Conservation (phyloP, 2,888 invertebrate genomes). For the Gonocerus acuteangulatus region DNA sequence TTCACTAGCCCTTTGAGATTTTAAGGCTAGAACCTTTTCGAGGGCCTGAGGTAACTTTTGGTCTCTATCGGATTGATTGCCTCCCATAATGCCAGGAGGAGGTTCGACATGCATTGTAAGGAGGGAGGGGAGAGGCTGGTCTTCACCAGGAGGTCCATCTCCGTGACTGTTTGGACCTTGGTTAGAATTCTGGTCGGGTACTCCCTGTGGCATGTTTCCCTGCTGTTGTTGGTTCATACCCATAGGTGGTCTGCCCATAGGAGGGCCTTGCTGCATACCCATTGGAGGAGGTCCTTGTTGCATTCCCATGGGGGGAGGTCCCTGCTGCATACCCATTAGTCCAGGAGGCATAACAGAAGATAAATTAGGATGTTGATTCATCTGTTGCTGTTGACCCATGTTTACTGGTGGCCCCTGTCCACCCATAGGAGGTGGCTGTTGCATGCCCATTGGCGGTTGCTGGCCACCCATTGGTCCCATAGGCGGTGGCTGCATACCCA, state of each 20-base stretch:
- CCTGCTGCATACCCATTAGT: conserved; percentile 37
- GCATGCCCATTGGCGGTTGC: conserved; percentile 31
- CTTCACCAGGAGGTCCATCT: conserved; percentile 32
- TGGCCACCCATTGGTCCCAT: conserved; percentile 35
- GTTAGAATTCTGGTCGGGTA: conserved; percentile 6
- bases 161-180: conserved; percentile 7
- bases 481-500: conserved; percentile 35
- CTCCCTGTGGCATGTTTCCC: conserved; percentile 14
- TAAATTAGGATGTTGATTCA: conserved; percentile 31
- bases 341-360: conserved; percentile 34
- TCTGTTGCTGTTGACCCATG: conserved; percentile 30
- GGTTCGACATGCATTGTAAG: conserved; percentile 30
- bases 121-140: conserved; percentile 27
- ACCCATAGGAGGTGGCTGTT: conserved; percentile 26
- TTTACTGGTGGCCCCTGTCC: conserved; percentile 13
- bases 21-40: conserved; percentile 82
- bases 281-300: conserved; percentile 34
- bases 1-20: conserved; percentile 77
- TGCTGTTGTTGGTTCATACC: conserved; percentile 20
- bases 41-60: conserved; percentile 66
- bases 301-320: conserved; percentile 36
- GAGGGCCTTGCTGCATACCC: conserved; percentile 31
- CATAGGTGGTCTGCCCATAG: conserved; percentile 38
- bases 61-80: conserved; percentile 15
- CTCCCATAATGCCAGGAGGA: conserved; percentile 10